A percentile compares a stretch with the other conserved stretches of the same genome.
Evolutionary conservation across 2,113 vertebrate genomes (phyloP).

Genomic region (Oryzias celebensis): DNA sequence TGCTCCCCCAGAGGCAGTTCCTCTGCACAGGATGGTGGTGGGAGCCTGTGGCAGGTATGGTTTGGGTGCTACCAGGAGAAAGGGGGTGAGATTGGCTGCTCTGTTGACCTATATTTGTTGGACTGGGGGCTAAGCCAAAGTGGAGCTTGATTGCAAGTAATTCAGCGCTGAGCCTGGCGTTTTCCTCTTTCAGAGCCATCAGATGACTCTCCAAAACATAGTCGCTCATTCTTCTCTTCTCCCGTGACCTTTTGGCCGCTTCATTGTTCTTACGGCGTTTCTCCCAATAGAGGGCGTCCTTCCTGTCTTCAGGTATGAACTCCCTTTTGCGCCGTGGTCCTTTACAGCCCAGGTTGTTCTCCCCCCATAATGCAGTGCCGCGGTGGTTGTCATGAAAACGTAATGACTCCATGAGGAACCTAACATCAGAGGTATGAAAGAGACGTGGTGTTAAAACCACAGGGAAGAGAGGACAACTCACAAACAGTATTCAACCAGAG

Average conservation of each 20-base stretch:
- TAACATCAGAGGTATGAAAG: slow-evolving; percentile 13
- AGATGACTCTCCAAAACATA: slow-evolving; percentile 81
- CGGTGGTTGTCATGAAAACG: slow-evolving; percentile 15
- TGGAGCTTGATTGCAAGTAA: slow-evolving; percentile 80
- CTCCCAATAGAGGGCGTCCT: slow-evolving; percentile 91
- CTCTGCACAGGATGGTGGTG: slow-evolving; percentile 33
- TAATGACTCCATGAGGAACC: slow-evolving; percentile 55
- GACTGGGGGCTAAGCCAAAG: slow-evolving; percentile 72
- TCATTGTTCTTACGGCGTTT: slow-evolving; percentile 91
- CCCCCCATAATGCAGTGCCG: background rate
- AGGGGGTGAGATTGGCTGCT: slow-evolving; percentile 52
- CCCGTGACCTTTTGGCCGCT: slow-evolving; percentile 88
- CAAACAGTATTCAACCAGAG: no score
- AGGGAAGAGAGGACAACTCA: no score
- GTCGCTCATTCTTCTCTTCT: slow-evolving; percentile 84
- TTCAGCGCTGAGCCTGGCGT: slow-evolving; percentile 80
- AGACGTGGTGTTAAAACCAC: background rate
- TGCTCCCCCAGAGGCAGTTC: slow-evolving; percentile 52
- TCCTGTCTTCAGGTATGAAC: slow-evolving; percentile 88
- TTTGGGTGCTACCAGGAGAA: slow-evolving; percentile 15
- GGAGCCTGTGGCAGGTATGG: background rate
- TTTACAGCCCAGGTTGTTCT: slow-evolving; percentile 25
- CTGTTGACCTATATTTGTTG: slow-evolving; percentile 41
- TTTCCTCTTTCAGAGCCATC: slow-evolving; percentile 83
- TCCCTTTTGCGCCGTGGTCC: slow-evolving; percentile 80